Evolutionary conservation across 2,888 invertebrate species (phyloP).

Genomic region (Pocota personata): DNA sequence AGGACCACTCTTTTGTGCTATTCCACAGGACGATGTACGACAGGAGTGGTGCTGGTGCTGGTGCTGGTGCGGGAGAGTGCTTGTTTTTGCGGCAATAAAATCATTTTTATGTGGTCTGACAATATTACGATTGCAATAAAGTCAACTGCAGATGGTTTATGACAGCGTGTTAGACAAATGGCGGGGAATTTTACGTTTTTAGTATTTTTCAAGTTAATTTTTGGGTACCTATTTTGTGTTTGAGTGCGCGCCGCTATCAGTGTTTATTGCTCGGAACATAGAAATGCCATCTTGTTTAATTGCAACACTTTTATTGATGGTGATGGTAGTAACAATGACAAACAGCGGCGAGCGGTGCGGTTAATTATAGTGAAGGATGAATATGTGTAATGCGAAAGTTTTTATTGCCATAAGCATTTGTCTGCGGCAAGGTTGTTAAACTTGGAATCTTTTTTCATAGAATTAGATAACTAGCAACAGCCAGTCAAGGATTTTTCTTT

Average conservation of each 20-base stretch:
- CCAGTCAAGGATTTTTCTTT: not conserved
- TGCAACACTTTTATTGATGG: conserved; percentile 51
- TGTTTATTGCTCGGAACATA: conserved; percentile 62
- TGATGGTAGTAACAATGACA: not conserved
- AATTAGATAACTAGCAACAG: conserved; percentile 1
- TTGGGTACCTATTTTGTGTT: conserved; percentile 30
- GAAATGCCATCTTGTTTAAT: conserved; percentile 65
- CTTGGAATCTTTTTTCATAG: conserved; percentile 1
- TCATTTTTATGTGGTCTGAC: conserved; percentile 69
- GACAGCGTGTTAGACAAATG: conserved; percentile 61
- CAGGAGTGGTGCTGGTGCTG: no score
- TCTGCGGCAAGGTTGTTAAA: not conserved
- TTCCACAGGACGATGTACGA: not conserved
- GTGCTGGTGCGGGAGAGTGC: not conserved
- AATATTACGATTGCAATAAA: conserved; percentile 72
- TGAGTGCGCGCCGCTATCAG: conserved; percentile 51
- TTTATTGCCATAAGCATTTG: conserved; percentile 17
- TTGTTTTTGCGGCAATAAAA: conserved; percentile 43
- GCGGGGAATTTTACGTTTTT: conserved; percentile 28
- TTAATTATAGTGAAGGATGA: not conserved
- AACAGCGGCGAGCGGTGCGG: not conserved
- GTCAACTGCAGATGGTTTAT: conserved; percentile 72
- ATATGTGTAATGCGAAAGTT: conserved; percentile 17
- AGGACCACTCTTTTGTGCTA: not conserved
- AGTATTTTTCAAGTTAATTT: conserved; percentile 59